Evolutionary conservation across 2,888 invertebrate genomes (phyloP), one percentile per base, ranked within the genome.

Genomic region (Drosophila borborema): DNA sequence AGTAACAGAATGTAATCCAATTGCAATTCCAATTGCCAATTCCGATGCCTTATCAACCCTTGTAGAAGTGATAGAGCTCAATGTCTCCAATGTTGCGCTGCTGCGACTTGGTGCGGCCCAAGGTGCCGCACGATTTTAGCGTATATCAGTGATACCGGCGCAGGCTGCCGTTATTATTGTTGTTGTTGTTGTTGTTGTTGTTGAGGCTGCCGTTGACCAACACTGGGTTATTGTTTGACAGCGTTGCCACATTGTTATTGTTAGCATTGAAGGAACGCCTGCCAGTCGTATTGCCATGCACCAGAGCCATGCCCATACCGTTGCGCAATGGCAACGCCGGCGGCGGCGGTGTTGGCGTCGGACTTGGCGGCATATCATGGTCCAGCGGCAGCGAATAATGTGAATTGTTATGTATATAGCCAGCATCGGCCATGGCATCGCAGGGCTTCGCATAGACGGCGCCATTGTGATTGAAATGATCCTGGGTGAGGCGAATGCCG

Each of bases 371-470:
- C 80, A 91, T 74, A 60, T 92, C 92, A 31, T 92, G 92, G 75
- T 93, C 93, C 59, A 93, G 56, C 16, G 93, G 93, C 78, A 93
- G 77, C 64, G 93, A 93, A 61, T 93, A 93, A 60, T 93, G 93
- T 23, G 92, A 92, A 56, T 93, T 93, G 60, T 90, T 93, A 79
- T 93, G 93, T 20, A 93, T 91, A 54, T 93, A 93, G 41, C 91
- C 91, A 38, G 89, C 82, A 23, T 91, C 91, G 49, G 66, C 23
- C 89, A 86, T 90, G 28, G 89, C 90, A 63, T 90, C 86, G 58
- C 86, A 86, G 16, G 86, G 83, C 58, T 86, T 89, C 64, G 83
- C 82, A 69, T 84, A 84, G 18, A 83, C 81, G 6, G 74, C 81
- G 7, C 71, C 77, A 65, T 92, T 92, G 78, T 92, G 92, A 77